Conservation (phyloP, 2,888 invertebrate genomes). For the Drosophila lacicola region DNA sequence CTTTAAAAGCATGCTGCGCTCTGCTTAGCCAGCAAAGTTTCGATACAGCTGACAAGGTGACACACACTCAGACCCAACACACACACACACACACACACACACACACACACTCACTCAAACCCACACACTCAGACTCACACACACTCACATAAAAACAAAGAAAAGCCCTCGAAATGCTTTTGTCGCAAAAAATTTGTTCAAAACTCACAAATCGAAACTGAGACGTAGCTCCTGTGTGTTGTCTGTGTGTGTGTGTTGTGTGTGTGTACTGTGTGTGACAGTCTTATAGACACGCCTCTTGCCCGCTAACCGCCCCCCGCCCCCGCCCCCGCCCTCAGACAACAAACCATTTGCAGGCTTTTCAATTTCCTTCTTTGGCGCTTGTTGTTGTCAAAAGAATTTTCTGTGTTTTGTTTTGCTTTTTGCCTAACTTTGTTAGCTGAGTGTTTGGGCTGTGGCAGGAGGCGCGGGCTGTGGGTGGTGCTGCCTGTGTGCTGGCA, state of each 20-base stretch:
- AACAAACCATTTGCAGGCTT: slow-evolving; percentile 47
- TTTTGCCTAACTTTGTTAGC: slow-evolving; percentile 41
- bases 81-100: slow-evolving; percentile 2
- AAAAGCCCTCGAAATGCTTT: slow-evolving; percentile 30
- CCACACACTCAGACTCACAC: neutral
- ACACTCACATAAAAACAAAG: slow-evolving; percentile 18
- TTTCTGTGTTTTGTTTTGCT: slow-evolving; percentile 40
- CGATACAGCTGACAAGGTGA: slow-evolving; percentile 11
- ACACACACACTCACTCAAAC: neutral
- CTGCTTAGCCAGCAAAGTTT: slow-evolving; percentile 30
- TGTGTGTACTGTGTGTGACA: slow-evolving; percentile 22
- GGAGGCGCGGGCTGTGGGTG: slow-evolving; percentile 8
- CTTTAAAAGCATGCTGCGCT: slow-evolving; percentile 16
- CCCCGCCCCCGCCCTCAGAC: neutral
- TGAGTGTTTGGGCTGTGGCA: neutral
- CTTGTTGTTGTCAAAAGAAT: slow-evolving; percentile 45
- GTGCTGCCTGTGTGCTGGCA: slow-evolving; percentile 7
- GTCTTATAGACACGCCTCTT: slow-evolving; percentile 18
- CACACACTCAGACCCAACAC: slow-evolving; percentile 2
- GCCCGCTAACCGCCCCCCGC: no score
- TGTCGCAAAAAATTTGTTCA: slow-evolving; percentile 32
- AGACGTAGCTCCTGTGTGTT: slow-evolving; percentile 28
- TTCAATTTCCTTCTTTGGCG: slow-evolving; percentile 70
- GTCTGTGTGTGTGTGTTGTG: neutral
- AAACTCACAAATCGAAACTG: slow-evolving; percentile 53